These are phyloP conservation scores for Peromyscus aztecus DNA, from an alignment of 2,797 vertebrate species.

Conservation along the genomic window DNA sequence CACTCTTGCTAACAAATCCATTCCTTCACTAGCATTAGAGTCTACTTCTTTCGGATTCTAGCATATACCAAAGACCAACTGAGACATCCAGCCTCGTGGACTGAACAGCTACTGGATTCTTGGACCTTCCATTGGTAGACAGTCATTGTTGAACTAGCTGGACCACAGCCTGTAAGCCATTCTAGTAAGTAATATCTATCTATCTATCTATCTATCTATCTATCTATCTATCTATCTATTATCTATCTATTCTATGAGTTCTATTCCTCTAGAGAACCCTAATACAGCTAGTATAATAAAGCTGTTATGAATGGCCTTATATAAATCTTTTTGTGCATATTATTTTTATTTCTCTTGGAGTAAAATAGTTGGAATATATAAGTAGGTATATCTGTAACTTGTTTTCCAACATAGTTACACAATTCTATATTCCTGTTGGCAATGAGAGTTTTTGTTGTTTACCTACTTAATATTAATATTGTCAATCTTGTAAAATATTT, in stretches of 20 bases:
- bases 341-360: constrained; percentile 29
- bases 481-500: background rate
- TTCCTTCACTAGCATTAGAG: background rate
- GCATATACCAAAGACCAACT: background rate
- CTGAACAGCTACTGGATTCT: background rate
- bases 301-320: background rate
- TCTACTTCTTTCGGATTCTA: background rate
- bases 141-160: background rate
- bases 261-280: background rate
- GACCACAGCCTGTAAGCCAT: background rate
- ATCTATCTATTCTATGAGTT: no score
- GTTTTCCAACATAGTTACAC: background rate
- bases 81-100: background rate
- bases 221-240: no score
- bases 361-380: background rate
- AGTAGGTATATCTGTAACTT: background rate
- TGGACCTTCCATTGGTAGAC: background rate
- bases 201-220: no score
- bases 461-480: constrained; percentile 28
- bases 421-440: background rate
- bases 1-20: background rate
- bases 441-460: background rate
- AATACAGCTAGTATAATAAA: background rate
- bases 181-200: background rate
- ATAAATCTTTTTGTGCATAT: background rate